Evolutionary conservation across 2,888 invertebrate species (phyloP).

Genomic region (Melikaiella ostensackeni): DNA sequence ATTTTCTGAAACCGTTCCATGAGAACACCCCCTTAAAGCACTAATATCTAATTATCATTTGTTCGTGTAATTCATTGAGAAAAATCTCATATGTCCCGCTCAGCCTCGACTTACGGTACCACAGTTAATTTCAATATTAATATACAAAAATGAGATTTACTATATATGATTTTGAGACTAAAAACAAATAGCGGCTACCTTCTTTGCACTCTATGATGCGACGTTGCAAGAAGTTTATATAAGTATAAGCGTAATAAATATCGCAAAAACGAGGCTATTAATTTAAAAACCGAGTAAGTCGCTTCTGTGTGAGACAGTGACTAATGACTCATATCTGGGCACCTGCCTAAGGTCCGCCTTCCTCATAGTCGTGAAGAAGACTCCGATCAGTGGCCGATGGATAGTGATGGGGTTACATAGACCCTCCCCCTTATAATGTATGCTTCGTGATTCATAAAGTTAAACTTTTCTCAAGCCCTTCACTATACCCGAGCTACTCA

Average conservation of each 20-base stretch:
- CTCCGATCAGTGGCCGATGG: constrained; percentile 1
- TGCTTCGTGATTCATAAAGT: constrained; percentile 61
- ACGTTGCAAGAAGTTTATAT: neutral
- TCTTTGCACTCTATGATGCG: neutral
- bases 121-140: neutral
- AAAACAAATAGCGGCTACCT: neutral
- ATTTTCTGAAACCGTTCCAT: no score
- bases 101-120: no score
- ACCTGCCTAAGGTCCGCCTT: constrained; percentile 30
- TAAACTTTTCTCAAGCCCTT: constrained; percentile 54
- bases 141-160: no score
- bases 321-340: constrained; percentile 65
- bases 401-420: neutral
- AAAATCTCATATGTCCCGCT: no score
- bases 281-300: constrained; percentile 70
- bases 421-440: constrained; percentile 45
- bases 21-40: no score
- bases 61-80: no score
- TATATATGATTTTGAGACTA: neutral
- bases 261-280: constrained; percentile 61
- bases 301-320: constrained; percentile 69
- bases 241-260: constrained; percentile 10
- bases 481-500: neutral
- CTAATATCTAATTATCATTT: no score
- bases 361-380: constrained; percentile 19